Conservation (phyloP, 2,797 vertebrate genomes). For the Eleutherodactylus coqui region DNA sequence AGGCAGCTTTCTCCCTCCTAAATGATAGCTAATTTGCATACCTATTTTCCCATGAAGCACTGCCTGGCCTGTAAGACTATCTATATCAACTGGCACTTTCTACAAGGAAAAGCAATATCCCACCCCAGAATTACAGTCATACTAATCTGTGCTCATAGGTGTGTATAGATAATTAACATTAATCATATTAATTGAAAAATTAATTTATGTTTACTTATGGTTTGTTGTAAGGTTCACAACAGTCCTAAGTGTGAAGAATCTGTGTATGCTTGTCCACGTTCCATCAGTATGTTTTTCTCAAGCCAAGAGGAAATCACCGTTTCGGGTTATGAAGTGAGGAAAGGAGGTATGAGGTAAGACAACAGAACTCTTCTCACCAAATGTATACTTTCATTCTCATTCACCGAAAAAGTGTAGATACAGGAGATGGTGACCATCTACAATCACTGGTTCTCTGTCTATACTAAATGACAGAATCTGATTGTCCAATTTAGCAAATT, state of each 20-base stretch:
- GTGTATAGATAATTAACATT: background rate
- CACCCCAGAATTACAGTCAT: background rate
- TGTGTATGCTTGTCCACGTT: constrained; percentile 89
- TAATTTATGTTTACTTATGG: background rate
- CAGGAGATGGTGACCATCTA: background rate
- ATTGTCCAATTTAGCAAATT: background rate
- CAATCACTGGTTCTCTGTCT: background rate
- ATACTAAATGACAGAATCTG: background rate
- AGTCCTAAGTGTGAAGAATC: constrained; percentile 87
- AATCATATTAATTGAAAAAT: background rate
- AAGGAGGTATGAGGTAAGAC: constrained; percentile 86
- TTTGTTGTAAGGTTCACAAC: constrained; percentile 87
- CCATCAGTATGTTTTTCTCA: constrained; percentile 93
- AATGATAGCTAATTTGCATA: too few species aligned
- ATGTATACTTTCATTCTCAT: background rate
- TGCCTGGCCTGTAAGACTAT: too few species aligned
- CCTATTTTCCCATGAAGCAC: too few species aligned
- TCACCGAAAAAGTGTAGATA: background rate
- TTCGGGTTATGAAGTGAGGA: constrained; percentile 91
- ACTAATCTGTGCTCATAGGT: background rate
- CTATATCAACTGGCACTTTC: too few species aligned
- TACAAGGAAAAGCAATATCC: too few species aligned
- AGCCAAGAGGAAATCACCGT: constrained; percentile 94
- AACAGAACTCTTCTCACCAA: background rate
- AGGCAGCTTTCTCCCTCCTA: too few species aligned